Base-by-base conservation (phyloP, 2,888 invertebrate species). In the Nipponacmea schrenckii region DNA sequence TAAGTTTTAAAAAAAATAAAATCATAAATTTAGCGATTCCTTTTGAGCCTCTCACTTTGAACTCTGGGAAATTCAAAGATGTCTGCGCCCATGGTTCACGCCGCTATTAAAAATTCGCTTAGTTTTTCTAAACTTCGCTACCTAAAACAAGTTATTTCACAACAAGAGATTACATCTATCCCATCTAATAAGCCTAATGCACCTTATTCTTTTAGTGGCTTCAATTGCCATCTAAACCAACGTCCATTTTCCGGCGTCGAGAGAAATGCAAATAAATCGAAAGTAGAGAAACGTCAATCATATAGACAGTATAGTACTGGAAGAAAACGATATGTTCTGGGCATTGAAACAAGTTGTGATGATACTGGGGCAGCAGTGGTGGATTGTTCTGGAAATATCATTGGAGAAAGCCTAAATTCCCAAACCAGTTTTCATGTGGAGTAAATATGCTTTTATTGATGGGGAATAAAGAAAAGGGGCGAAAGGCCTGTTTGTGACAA, bases 341-440 rank as follows among this genome's bases (percentile, higher is more conserved):
- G 98, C 8, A 97, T 98, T 82, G 98, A 98, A 92, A 96, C 97
- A 5, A 97, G 97, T 76, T 98, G 97, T 87, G 98, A 98, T 91
- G 98, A 98, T 88, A 98, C 98, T 1, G 97, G 96, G 27, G 94
- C 94, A 85, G 97, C 96, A 62, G 91, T 98, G 77, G 93, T 98
- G 10, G 92, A 94, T 88, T 91, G 90, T 26, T 85, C 91, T 72
- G 94, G 95, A 44, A 90, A 91, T 74, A 91, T 97, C 80, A 87
- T 96, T 64, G 95, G 95, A 14, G 95, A 98, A 90, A 91, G 93
- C 46, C 89, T 95, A 46, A 90, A 93, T 86, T 96, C 96, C 0
- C 98, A 98, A 89, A 93, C 93, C 78, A 88, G 91, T 78, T 90
- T 85, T 45, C 89, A 89, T 81, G 90, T 94, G 64, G 92, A 92